These are phyloP conservation scores for Calliphora vicina DNA, from an alignment of 1,140 invertebrate genomes.

Conservation along the genomic window DNA sequence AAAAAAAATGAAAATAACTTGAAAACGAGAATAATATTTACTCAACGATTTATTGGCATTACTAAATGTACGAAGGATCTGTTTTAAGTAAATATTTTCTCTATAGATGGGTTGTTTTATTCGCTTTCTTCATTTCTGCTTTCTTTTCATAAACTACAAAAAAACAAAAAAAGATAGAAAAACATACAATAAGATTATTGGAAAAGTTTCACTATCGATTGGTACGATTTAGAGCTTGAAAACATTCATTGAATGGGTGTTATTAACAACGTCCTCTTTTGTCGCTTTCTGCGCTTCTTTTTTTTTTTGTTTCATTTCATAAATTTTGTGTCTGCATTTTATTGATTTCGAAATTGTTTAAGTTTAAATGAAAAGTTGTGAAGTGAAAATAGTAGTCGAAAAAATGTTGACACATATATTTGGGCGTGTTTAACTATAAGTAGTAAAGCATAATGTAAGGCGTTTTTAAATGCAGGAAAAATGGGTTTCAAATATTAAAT, in stretches of 20 bases:
- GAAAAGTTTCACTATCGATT: too few species aligned
- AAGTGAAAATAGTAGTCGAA: background rate
- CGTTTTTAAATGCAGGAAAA: too few species aligned
- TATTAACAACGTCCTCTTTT: background rate
- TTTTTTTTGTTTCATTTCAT: background rate
- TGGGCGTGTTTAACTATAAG: too few species aligned
- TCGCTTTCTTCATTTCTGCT: too few species aligned
- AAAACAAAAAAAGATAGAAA: too few species aligned
- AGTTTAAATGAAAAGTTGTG: background rate
- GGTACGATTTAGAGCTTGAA: background rate
- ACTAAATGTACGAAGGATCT: background rate
- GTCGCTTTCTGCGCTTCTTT: too few species aligned
- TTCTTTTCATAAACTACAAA: too few species aligned
- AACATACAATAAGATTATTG: too few species aligned
- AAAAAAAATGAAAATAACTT: background rate
- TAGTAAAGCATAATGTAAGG: too few species aligned
- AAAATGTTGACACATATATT: background rate
- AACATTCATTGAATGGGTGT: background rate
- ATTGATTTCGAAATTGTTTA: background rate
- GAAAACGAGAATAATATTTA: background rate
- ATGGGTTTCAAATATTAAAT: too few species aligned
- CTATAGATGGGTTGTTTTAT: background rate
- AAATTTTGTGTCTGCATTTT: background rate
- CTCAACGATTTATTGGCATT: background rate
- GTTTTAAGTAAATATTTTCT: background rate